Base-by-base conservation (phyloP, 2,797 vertebrate species). In the Tamandua tetradactyla region DNA sequence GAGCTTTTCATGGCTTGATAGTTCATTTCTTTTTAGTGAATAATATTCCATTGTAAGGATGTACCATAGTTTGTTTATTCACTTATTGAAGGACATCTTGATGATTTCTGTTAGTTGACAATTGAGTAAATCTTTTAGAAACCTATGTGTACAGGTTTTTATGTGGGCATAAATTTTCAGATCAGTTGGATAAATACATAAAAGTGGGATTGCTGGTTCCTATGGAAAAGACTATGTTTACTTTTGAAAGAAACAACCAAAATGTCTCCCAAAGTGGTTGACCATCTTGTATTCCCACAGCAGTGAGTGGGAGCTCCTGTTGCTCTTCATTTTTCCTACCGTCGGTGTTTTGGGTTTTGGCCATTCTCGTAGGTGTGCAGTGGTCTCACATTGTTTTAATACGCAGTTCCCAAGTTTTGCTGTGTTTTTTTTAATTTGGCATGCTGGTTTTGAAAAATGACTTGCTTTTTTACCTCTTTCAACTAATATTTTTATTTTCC, bases 11-110 rank as follows among this genome's bases (percentile, higher is more conserved):
- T 81, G 32, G 7, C n/a, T 95, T 82, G 81, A 85, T 32, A 89
- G 30, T 20, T 74, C 69, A 64, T 94, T 91, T 94, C 32, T 95
- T 96, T 94, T 86, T 74, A 68, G 80, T 91, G 64, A 84, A 49
- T 91, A 82, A 14, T 71, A 71, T 23, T 88, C 40, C 23, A 0
- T 84, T 61, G 44, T 72, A 64, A 14, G 30, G 80, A 57, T n/a
- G 40, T 93, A 23, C n/a, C n/a, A 20, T 5, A 12, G 20, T 62
- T 86, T 91, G 47, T 68, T 84, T n/a, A 37, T 37, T 96, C 57
- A 83, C 64, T n/a, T 76, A 27, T 52, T 74, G 25, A 89, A 87
- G 47, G 78, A 52, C 52, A 14, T 52, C 15, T 84, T 92, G n/a
- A 12, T 80, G 82, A 57, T 44, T 86, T 90, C 64, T 42, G 76